These are phyloP conservation scores for Epizoanthus rinbou DNA, from an alignment of 92 coral and sea anemone genomes.

Conservation along the genomic window DNA sequence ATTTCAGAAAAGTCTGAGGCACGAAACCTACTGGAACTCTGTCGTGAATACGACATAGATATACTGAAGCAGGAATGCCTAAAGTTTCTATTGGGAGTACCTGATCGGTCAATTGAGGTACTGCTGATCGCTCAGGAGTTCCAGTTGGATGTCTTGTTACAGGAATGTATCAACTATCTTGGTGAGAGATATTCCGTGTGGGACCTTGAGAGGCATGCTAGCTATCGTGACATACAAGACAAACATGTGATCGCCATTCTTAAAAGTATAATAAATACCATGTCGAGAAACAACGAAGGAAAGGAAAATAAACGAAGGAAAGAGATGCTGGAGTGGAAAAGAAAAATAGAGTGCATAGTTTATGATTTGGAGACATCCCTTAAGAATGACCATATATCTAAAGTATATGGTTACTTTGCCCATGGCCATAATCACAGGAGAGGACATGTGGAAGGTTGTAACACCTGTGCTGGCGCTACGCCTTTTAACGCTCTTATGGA, in stretches of 20 bases:
- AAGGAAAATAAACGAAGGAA: background rate
- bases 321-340: no score
- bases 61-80: background rate
- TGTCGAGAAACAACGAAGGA: no score
- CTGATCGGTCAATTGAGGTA: background rate
- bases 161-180: background rate
- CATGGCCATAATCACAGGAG: no score
- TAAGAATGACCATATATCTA: no score
- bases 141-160: background rate
- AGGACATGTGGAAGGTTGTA: no score
- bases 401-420: no score
- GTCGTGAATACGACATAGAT: background rate
- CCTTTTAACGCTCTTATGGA: no score
- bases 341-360: no score
- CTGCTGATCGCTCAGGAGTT: slow-evolving; percentile 13
- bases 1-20: background rate
- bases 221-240: slow-evolving; percentile 1
- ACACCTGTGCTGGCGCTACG: no score
- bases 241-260: slow-evolving; percentile 3
- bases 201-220: background rate
- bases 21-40: background rate
- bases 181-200: background rate
- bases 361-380: no score
- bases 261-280: background rate
- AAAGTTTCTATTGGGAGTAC: background rate